Base-by-base conservation (phyloP, 2,888 invertebrate genomes). In the Philhelius pedissequus region DNA sequence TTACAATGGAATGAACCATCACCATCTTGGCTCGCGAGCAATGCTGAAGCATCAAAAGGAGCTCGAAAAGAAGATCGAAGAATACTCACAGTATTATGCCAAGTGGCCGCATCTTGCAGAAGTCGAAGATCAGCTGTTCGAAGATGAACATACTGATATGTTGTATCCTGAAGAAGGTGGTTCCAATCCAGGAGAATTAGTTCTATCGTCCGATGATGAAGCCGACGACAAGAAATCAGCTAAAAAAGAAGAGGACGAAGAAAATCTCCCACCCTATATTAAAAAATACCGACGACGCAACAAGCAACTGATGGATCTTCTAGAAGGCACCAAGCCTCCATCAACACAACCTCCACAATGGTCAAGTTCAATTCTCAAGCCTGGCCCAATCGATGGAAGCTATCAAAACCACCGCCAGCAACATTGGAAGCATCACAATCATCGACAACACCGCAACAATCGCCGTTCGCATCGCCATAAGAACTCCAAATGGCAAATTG, bases 61-160 rank as follows among this genome's bases (percentile, higher is more conserved):
- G 13, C 79, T 84, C 7, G 76, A 78, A 38, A 86, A 74, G 40
- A 89, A 89, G 38, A 87, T 90, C 78, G 89, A 90, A 58, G 90
- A 89, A 30, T 87, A 90, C 45, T 90, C 90, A 50, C 90, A 89
- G 22, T 90, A 90, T 71, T 90, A 90, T 45, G 89, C 89, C 81
- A 91, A 91, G 80, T 91, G 91, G 91, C 91, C 91, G 9, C 91
- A 91, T 87, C 87, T 91, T 82, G 90, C 90, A 4, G 88, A 90
- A 22, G 89, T 91, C 2, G 90, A 90, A 60, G 90, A 90, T 27
- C 90, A 90, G 81, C 86, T 89, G n/a, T 86, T 86, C n/a, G 80
- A 86, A 38, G 75, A 84, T 18, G 75, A 84, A 38, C 75, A 76
- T 9, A 43, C 75, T 0, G 84, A 84, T 8, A 48, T 84, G 18